Evolutionary conservation across 2,113 vertebrate species (phyloP).

Genomic region (Rhodinocichla rosea): DNA sequence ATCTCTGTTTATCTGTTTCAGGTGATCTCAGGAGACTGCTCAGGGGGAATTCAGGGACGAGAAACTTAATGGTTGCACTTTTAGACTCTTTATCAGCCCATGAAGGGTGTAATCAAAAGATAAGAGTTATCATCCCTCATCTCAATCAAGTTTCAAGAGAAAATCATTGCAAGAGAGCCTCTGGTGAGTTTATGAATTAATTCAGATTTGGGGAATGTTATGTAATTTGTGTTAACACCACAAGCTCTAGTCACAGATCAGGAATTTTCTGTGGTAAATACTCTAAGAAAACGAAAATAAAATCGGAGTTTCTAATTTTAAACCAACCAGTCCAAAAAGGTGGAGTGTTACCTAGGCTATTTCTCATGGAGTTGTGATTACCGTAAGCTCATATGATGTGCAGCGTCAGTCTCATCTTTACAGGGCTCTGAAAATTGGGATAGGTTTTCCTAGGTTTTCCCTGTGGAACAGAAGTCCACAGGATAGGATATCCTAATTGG

Average conservation of each 20-base stretch:
- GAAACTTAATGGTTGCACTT: conserved; percentile 1
- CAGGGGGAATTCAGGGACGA: conserved; percentile 22
- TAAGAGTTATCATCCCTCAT: not conserved
- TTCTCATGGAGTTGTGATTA: not conserved
- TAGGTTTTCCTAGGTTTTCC: not conserved
- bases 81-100: conserved; percentile 32
- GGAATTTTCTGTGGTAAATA: not conserved
- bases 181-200: conserved; percentile 16
- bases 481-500: not conserved
- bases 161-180: not conserved
- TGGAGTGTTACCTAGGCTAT: not conserved
- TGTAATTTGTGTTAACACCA: not conserved
- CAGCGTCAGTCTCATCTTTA: not conserved
- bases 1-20: conserved; percentile 37
- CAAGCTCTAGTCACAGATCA: not conserved
- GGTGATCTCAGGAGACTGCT: conserved; percentile 30
- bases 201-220: not conserved
- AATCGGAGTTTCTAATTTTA: no score
- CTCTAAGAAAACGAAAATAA: not conserved
- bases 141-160: not conserved
- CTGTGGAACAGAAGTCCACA: not conserved
- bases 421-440: not conserved
- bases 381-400: not conserved
- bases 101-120: not conserved
- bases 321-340: not conserved